Percentiles rank a stretch among this genome's conserved stretches.
phyloP scores from a whole-genome alignment of 2,888 invertebrate species.

The Neelides folsomi region DNA sequence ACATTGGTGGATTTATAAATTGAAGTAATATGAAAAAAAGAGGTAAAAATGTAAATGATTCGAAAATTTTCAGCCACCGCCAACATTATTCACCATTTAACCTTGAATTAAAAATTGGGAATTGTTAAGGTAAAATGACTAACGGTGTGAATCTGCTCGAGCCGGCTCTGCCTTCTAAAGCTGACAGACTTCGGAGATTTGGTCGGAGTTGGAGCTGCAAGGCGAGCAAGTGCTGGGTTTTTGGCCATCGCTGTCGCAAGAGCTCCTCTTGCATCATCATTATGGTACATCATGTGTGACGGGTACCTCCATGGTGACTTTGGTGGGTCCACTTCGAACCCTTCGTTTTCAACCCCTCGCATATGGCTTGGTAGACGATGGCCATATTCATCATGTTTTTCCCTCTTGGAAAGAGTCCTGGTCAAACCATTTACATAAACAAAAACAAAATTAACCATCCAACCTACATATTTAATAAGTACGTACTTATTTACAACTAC shows the following conservation, averaged over 20 bases:
- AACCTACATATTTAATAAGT: slow-evolving; percentile 1
- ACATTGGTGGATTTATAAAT: background rate
- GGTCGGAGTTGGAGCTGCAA: slow-evolving; percentile 34
- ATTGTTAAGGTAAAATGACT: slow-evolving; percentile 9
- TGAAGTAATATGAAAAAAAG: background rate
- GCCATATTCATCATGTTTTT: slow-evolving; percentile 34
- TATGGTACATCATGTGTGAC: slow-evolving; percentile 31
- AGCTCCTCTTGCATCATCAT: slow-evolving; percentile 44
- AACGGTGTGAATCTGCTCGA: slow-evolving; percentile 28
- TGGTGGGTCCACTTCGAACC: slow-evolving; percentile 53
- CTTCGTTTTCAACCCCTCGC: slow-evolving; percentile 53
- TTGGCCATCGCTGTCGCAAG: slow-evolving; percentile 49
- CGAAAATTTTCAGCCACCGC: too few relatives aligned
- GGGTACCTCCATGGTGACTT: slow-evolving; percentile 58
- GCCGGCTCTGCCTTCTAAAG: slow-evolving; percentile 32
- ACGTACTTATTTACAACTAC: too few relatives aligned
- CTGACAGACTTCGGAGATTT: slow-evolving; percentile 33
- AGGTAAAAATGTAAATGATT: slow-evolving; percentile 13
- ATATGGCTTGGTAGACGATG: slow-evolving; percentile 13
- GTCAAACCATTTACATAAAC: background rate
- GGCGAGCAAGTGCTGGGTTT: slow-evolving; percentile 44
- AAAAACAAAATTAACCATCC: background rate
- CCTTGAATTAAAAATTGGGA: background rate
- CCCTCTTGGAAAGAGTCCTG: slow-evolving; percentile 36
- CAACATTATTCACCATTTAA: too few relatives aligned